Percentiles rank a stretch among this genome's conserved stretches.
Conservation (phyloP, 1,140 invertebrate species). For the Aphelinus atriplicis region DNA sequence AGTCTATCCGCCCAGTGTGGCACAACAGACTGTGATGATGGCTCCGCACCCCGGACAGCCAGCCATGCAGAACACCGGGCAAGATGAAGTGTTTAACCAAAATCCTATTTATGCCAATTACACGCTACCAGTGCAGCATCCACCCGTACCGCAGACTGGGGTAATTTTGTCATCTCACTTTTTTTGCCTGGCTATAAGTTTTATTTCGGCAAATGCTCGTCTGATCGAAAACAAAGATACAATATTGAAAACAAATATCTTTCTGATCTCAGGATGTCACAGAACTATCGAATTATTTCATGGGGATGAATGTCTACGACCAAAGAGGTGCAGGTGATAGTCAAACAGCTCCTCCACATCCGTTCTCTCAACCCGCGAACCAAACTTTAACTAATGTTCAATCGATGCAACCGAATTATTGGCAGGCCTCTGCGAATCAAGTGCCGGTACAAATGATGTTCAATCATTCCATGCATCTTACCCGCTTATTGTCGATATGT, state of each 20-base stretch:
- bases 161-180: constrained; percentile 35
- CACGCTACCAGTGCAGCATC: constrained; percentile 57
- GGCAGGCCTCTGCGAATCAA: constrained; percentile 59
- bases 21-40: constrained; percentile 60
- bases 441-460: constrained; percentile 49
- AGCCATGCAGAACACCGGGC: constrained; percentile 47
- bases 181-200: neutral
- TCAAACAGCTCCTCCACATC: constrained; percentile 54
- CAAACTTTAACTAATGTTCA: constrained; percentile 51
- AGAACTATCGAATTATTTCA: constrained; percentile 61
- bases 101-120: constrained; percentile 60
- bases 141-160: constrained; percentile 50
- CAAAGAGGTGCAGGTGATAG: constrained; percentile 55
- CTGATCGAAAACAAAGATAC: too few species aligned
- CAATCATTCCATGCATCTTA: neutral
- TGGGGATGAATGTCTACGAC: constrained; percentile 63
- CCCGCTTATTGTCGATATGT: neutral
- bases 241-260: neutral
- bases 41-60: constrained; percentile 50
- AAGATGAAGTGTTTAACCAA: constrained; percentile 58
- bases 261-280: constrained; percentile 52
- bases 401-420: constrained; percentile 58
- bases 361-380: constrained; percentile 54
- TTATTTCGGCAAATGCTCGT: neutral
- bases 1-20: constrained; percentile 50